Base-by-base conservation (phyloP, 2,797 vertebrate genomes). In the Eidolon dupreanum region DNA sequence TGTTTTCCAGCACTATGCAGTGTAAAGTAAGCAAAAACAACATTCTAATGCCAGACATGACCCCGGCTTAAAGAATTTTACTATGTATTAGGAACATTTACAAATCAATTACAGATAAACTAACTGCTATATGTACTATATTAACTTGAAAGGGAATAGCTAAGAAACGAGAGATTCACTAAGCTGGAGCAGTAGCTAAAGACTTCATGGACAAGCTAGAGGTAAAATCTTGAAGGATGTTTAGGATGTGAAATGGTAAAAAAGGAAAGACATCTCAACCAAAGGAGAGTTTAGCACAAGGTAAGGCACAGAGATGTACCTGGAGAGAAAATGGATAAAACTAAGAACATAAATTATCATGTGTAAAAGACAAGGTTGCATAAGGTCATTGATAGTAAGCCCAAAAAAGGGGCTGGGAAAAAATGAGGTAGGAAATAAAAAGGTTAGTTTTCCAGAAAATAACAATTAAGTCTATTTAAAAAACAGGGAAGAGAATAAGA, bases 1-100 rank as follows among this genome's bases (percentile, higher is more conserved):
- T 94, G 1, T 96, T 92, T 93, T 89, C 36, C 10, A 86, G 49
- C 43, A 93, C 19, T 93, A 36, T 83, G 9, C 46, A 87, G 24
- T 57, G 8, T 53, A 61, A 94, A 93, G 24, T 43, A 65, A 74
- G 20, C 4, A 68, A 87, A 82, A 49, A 6, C 65, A 51, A 11
- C 61, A 53, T 41, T 73, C 61, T 49, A 68, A 70, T 24, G 8
- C 5, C 53, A 65, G 10, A 22, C 22, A 59, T 71, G 28, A 73
- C 13, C 3, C 1, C 26, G 88, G 20, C 4, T 33, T 96, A 36
- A 90, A 94, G 15, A 66, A 36, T 61, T 83, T 71, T 86, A 63
- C 9, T 78, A 41, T 10, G 22, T 36, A 71, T 83, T 92, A 77
- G 38, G 19, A 61, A 16, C 28, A 74, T 83, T 94, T 93, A 88